Conservation (phyloP, 2,888 invertebrate genomes). For the Hanleya hanleyi region DNA sequence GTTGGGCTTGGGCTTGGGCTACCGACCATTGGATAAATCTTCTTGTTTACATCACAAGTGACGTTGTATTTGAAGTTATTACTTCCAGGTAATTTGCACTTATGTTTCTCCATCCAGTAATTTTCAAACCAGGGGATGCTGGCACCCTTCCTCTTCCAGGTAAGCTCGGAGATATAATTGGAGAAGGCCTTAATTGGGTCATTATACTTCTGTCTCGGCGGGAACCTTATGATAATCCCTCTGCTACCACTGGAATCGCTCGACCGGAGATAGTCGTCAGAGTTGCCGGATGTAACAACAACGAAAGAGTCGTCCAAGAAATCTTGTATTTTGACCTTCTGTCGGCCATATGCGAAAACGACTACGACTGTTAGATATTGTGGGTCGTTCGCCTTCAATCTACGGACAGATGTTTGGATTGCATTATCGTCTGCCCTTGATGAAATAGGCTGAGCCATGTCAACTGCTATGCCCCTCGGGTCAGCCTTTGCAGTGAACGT, state of each 20-base stretch:
- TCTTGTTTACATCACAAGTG: too few species aligned
- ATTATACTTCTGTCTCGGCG: too few species aligned
- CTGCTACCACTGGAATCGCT: too few species aligned
- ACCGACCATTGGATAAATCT: too few species aligned
- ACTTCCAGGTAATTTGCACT: too few species aligned
- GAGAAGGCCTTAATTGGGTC: too few species aligned
- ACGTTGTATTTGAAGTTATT: too few species aligned
- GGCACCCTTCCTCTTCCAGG: too few species aligned
- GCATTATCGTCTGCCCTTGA: background rate
- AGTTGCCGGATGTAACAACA: background rate
- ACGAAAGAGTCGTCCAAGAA: background rate
- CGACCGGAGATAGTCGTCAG: background rate
- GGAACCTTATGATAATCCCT: too few species aligned
- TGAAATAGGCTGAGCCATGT: background rate
- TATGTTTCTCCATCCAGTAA: too few species aligned
- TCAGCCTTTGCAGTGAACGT: background rate
- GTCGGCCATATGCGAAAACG: background rate
- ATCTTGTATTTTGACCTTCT: background rate
- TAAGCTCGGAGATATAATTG: too few species aligned
- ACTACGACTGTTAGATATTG: background rate
- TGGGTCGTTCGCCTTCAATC: background rate
- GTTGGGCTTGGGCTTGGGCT: background rate
- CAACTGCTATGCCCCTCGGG: background rate
- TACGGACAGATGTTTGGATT: background rate
- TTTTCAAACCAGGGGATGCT: too few species aligned